A percentile compares a stretch with the other conserved stretches of the same genome.
phyloP scores from a whole-genome alignment of 2,797 vertebrate genomes.

The Poliocrania exsul region DNA sequence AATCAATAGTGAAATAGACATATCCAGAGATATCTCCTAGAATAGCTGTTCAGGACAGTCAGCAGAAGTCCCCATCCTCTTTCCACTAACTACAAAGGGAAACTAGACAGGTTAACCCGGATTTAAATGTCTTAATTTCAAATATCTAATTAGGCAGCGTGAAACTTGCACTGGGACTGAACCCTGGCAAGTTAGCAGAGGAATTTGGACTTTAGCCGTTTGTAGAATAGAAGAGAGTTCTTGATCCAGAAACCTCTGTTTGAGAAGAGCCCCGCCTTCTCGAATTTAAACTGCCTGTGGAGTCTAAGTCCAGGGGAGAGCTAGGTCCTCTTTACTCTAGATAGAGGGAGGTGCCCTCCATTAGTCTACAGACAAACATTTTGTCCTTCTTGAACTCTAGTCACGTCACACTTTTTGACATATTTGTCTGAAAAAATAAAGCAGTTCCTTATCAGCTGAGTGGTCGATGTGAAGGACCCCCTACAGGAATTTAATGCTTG shows the following conservation, averaged over 20 bases:
- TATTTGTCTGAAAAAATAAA: not conserved
- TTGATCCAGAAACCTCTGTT: not conserved
- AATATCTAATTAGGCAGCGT: not conserved
- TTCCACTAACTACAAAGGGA: not conserved
- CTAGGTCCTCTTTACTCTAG: not conserved
- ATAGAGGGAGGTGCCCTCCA: not conserved
- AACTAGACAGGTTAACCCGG: not conserved
- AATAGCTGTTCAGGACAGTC: not conserved
- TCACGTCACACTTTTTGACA: not conserved
- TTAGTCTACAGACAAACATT: not conserved
- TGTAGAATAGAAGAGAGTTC: not conserved
- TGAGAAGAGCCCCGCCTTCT: not conserved
- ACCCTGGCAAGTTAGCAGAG: not conserved
- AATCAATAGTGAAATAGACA: not conserved
- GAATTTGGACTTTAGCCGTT: not conserved
- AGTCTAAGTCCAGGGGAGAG: not conserved
- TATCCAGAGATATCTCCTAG: not conserved
- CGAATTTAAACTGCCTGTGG: not conserved
- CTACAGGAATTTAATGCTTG: not conserved
- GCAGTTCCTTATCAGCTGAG: not conserved
- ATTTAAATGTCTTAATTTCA: conserved; percentile 11
- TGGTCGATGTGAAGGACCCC: not conserved
- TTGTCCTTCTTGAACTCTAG: not conserved
- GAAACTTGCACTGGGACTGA: not conserved
- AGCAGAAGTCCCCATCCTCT: not conserved